Base-by-base conservation (phyloP, 92 coral and sea anemone genomes). In the Pocillopora grandis region DNA sequence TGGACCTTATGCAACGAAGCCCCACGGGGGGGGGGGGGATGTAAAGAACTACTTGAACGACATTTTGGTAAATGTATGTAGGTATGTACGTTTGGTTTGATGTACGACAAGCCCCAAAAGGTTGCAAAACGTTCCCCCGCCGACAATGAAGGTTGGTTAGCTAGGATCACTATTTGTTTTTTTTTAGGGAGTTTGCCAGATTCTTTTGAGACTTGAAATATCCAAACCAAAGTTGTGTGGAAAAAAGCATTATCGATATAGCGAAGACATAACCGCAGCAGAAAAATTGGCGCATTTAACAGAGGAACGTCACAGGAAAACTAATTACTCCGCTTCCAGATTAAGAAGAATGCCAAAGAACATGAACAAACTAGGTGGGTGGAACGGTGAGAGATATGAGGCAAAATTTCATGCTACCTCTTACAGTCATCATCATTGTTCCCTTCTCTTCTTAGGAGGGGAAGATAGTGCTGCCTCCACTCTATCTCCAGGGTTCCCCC, bases 151-250 rank as follows among this genome's bases (percentile, higher is more conserved):
- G 64, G 66, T 65, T 35, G 66, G 48, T 52, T 65, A 77, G 33
- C 18, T 4, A 1, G 14, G 2, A 42, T 16, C 23, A 75, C 48
- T 17, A n/a, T 9, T 82, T 65, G 36, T 5, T 71, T 49, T 58
- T 17, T 23, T 42, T 61, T 19, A 96, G 99, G 99, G 99, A 19
- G 95, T 90, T 64, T 96, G 98, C 71, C 98, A 96, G 61, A 96
- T 96, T 13, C 86, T 96, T 31, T 75, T 94, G 69, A 83, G 83
- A 65, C 86, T 96, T 59, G 94, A 96, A 75, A 81, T 90, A 52
- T 92, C 90, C 75, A 96, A 93, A 62, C 99, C 98, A 33, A 94
- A 78, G 84, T 72, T 89, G 27, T 80, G 86, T 1, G 93, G 95
- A 3, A 91, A 89, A 60, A 42, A 42, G 49, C 49, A 42, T 7